Percentiles rank a stretch among this genome's conserved stretches.
Conservation (phyloP, 2,797 vertebrate species). For the Etheostoma nigrum region DNA sequence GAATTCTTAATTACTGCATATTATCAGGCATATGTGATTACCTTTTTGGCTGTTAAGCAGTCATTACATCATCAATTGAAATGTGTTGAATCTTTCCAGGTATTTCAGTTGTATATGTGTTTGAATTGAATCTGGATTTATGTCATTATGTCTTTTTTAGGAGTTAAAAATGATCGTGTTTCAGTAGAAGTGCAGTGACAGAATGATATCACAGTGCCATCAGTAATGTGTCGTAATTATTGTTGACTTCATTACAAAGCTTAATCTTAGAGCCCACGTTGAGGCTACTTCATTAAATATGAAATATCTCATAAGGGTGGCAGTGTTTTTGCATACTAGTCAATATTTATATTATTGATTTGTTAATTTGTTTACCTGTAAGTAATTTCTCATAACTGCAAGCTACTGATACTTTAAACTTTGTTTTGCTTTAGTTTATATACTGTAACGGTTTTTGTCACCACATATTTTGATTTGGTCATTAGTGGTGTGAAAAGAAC, state of each 20-base stretch:
- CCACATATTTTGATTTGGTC: neutral
- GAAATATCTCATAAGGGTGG: conserved; percentile 13
- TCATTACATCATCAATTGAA: conserved; percentile 32
- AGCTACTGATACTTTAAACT: neutral
- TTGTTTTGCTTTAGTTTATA: conserved; percentile 2
- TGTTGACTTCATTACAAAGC: conserved; percentile 22
- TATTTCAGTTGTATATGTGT: neutral
- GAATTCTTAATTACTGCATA: no score
- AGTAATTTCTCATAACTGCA: conserved; percentile 5
- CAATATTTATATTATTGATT: conserved; percentile 21
- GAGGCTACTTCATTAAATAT: conserved; percentile 6
- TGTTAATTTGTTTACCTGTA: neutral
- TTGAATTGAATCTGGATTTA: conserved; percentile 15
- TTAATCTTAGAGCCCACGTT: neutral
- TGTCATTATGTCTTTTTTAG: neutral
- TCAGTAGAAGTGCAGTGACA: neutral
- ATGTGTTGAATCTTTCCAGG: conserved; percentile 4
- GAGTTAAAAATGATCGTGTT: conserved; percentile 14
- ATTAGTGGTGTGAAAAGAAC: conserved; percentile 24
- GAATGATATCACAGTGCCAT: neutral
- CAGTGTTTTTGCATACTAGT: neutral
- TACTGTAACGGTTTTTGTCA: neutral
- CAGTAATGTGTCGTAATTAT: conserved; percentile 6
- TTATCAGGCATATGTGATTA: neutral
- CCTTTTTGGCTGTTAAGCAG: conserved; percentile 27